Percentiles rank a stretch among this genome's conserved stretches.
Conservation (phyloP, 2,797 vertebrate genomes). For the Xyrichtys novacula region DNA sequence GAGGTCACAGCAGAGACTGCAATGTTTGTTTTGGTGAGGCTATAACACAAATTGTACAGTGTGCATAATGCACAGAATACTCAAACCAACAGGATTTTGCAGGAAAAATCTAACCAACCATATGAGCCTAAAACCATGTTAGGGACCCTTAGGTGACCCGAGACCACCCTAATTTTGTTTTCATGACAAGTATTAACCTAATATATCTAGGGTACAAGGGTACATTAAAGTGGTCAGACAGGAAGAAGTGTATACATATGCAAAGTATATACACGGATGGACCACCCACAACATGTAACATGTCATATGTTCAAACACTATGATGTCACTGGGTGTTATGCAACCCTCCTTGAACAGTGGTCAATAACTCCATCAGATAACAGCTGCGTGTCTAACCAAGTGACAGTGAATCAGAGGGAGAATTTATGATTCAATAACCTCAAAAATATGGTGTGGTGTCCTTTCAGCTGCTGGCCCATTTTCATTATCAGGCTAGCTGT, state of each 20-base stretch:
- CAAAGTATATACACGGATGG: background rate
- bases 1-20: no score
- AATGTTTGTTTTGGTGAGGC: no score
- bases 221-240: background rate
- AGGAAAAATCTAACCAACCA: no score
- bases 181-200: background rate
- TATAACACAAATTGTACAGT: no score
- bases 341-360: slow-evolving; percentile 52
- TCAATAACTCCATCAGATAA: slow-evolving; percentile 45
- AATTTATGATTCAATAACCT: slow-evolving; percentile 42
- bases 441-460: slow-evolving; percentile 18
- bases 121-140: no score
- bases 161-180: no score
- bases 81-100: no score
- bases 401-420: slow-evolving; percentile 24
- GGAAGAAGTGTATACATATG: background rate
- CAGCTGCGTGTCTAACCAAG: background rate
- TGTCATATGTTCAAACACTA: slow-evolving; percentile 17
- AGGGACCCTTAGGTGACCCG: no score
- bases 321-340: slow-evolving; percentile 39
- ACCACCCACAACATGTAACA: background rate
- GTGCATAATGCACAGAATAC: no score
- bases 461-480: slow-evolving; percentile 9
- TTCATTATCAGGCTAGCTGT: slow-evolving; percentile 32
- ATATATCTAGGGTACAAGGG: background rate